Evolutionary conservation across 2,113 vertebrate species (phyloP), one percentile per base, ranked within the genome.

Genomic region (Myodes glareolus): DNA sequence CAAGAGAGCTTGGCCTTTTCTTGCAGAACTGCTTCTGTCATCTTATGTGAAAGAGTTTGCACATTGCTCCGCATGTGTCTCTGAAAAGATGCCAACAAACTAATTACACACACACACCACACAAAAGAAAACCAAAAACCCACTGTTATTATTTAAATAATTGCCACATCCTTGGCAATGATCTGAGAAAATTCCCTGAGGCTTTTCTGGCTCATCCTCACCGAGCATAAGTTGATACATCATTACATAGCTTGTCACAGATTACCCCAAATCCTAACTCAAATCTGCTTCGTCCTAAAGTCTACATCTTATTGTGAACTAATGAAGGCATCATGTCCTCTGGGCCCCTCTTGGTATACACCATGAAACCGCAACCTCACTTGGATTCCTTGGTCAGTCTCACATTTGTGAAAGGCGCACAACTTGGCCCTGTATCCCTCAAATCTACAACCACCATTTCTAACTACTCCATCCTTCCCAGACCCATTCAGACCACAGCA

Each of bases 101-200:
- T 78, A 72, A 85, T 61, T 68, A 94, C 70, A 47, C n/a, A 90
- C 67, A 23, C 21, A 13, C 10, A n/a, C n/a, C n/a, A 65, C n/a
- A 65, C 1, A 25, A 70, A 16, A 65, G 42, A 70, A 93, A 42
- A 61, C 13, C 17, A 11, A 76, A 84, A 82, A 89, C 8, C 25
- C 14, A 1, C 31, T 92, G 42, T 33, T 72, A 29, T 33, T 88
- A n/a, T 67, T 76, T 94, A 65, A 90, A 13, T 73, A 81, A 90
- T 95, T 93, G 12, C 55, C 75, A 92, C 80, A 93, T 92, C 55
- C 42, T 85, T 63, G 50, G 14, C 80, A 81, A n/a, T 85, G 52
- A 67, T 45, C 58, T 86, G 39, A 87, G 58, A 25, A 25, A 52
- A 58, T 88, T 96, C 65, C 33, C 13, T 52, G 25, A 58, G 87